Base-by-base conservation (phyloP, 2,888 invertebrate genomes). In the Oscheius sp. region DNA sequence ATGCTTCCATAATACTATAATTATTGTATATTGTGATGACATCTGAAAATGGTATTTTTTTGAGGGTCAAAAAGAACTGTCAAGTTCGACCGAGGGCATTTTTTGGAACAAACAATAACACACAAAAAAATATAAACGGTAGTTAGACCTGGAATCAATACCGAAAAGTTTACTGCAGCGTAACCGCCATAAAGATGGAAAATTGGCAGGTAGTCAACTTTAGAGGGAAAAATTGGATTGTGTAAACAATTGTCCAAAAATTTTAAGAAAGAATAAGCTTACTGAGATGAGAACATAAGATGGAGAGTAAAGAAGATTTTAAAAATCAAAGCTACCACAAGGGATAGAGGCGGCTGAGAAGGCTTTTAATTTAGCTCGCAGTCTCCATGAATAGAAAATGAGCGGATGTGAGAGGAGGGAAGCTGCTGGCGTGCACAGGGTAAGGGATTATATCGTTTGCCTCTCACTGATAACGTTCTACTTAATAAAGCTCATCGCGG, bases 1-100 rank as follows among this genome's bases (percentile, higher is more conserved):
- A 75, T 85, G 80, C 66, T 85, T 78, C 84, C 83, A 85, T 12
- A 85, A 56, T n/a, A 83, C 85, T 25, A 85, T 75, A 27, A 85
- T 84, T 18, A 83, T 66, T n/a, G 77, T 78, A 23, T 69, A 78
- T 13, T 69, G 66, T 16, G 49, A 53, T 9, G 35, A 35, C 75
- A 75, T 75, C 61, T 61, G 61, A 61, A 61, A 61, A 35, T n/a
- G n/a, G n/a, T n/a, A 21, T n/a, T 18, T 13, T 18, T n/a, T n/a
- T n/a, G n/a, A n/a, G n/a, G n/a, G n/a, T n/a, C n/a, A n/a, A n/a
- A n/a, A 45, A 16, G 45, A 45, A 45, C 45, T 45, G 9, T 45
- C 45, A 45, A 12, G 45, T 12, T 9, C 16, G 9, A 9, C 45
- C 9, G 16, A 45, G 9, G 45, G 9, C 45, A 45, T 45, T 35